Conservation (phyloP, 2,113 vertebrate genomes). For the Osmerus eperlanus region DNA sequence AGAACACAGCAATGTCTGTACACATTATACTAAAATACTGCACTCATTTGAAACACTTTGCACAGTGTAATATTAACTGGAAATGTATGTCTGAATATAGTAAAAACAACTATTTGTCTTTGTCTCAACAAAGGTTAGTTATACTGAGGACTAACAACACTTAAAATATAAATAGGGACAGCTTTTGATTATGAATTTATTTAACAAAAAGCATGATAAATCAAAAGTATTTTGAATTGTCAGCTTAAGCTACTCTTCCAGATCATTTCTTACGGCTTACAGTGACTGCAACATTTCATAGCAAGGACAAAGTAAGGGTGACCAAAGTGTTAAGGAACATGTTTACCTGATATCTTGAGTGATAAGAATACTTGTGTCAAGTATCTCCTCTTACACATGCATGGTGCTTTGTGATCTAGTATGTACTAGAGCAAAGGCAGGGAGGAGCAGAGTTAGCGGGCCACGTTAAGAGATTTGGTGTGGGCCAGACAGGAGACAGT, state of each 20-base stretch:
- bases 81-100: background rate
- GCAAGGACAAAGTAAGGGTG: no score
- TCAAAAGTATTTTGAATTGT: conserved; percentile 16
- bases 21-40: conserved; percentile 36
- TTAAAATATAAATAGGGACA: conserved; percentile 52
- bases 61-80: background rate
- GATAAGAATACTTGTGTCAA: background rate
- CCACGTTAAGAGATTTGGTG: background rate
- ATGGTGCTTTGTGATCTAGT: background rate
- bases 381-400: background rate
- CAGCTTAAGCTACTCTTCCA: conserved; percentile 5
- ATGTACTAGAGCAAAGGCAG: background rate
- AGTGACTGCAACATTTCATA: conserved; percentile 2
- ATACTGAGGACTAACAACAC: conserved; percentile 30
- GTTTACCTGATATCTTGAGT: background rate
- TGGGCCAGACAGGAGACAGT: background rate
- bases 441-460: background rate
- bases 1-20: conserved; percentile 8
- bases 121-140: conserved; percentile 23
- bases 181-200: conserved; percentile 21
- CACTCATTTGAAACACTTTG: conserved; percentile 7
- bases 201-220: conserved; percentile 28
- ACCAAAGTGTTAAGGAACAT: background rate
- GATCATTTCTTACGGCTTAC: conserved; percentile 9
- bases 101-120: conserved; percentile 1